Evolutionary conservation across 2,797 vertebrate genomes (phyloP).

Genomic region (Enteromius viviparus): DNA sequence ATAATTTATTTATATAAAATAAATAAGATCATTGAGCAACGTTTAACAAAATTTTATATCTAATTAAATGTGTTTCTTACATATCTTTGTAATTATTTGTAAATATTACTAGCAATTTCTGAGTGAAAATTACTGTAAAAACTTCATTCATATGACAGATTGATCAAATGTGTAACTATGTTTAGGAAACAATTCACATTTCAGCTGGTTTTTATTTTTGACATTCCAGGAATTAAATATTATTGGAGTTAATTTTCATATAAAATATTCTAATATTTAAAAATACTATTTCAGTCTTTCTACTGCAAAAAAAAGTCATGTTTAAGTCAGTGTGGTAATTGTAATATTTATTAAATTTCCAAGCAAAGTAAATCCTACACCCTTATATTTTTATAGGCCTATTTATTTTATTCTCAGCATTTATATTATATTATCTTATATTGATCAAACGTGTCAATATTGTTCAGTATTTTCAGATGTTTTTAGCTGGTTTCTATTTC

Average conservation of each 20-base stretch:
- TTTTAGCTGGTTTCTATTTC: background rate
- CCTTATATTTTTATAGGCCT: background rate
- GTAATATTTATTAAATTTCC: background rate
- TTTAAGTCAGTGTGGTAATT: background rate
- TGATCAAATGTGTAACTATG: background rate
- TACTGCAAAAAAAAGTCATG: background rate
- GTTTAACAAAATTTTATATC: too few relatives aligned
- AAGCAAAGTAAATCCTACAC: background rate
- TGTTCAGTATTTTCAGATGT: background rate
- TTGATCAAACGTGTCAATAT: background rate
- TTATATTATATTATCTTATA: background rate
- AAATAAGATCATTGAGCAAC: too few relatives aligned
- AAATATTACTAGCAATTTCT: too few relatives aligned
- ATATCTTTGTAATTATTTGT: too few relatives aligned
- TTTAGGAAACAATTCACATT: background rate
- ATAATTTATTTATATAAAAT: background rate
- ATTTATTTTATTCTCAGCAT: background rate
- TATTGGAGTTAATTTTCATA: background rate
- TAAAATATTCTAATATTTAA: background rate
- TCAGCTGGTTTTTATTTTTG: background rate
- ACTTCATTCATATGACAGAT: background rate
- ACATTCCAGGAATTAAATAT: background rate
- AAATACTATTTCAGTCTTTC: background rate
- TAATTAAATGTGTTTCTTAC: too few relatives aligned
- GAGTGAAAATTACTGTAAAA: background rate